A percentile compares a stretch with the other conserved stretches of the same genome.
phyloP scores from a whole-genome alignment of 2,888 invertebrate species.

The Drosophila monieri region DNA sequence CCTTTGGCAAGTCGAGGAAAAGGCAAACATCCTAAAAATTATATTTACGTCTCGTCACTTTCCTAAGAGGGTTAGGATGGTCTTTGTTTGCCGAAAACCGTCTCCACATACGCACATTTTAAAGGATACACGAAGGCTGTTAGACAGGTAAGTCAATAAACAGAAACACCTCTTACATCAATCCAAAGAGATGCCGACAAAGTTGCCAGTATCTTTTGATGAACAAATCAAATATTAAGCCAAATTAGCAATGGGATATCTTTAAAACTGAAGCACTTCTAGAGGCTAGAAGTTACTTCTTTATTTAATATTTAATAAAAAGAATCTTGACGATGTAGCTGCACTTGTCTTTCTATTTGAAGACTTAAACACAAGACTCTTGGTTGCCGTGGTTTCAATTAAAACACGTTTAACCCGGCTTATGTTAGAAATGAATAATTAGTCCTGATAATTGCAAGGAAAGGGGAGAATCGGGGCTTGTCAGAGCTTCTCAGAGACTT shows the following conservation, averaged over 20 bases:
- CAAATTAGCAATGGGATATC: too few relatives aligned
- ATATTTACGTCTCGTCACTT: background rate
- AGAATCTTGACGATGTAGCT: background rate
- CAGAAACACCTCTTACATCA: slow-evolving; percentile 49
- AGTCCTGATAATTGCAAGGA: slow-evolving; percentile 5
- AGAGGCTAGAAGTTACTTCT: too few relatives aligned
- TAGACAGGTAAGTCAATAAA: slow-evolving; percentile 56
- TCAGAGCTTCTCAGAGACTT: background rate
- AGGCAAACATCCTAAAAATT: background rate
- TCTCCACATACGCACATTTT: background rate
- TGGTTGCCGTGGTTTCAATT: background rate
- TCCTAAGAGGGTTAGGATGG: background rate
- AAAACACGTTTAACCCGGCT: background rate
- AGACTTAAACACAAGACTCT: background rate
- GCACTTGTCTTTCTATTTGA: background rate
- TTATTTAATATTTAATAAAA: background rate
- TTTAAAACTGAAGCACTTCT: too few relatives aligned
- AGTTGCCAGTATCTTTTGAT: background rate
- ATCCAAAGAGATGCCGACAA: background rate
- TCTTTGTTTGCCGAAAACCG: background rate
- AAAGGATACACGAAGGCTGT: slow-evolving; percentile 29
- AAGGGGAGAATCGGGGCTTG: background rate
- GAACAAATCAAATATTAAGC: background rate
- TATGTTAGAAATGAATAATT: slow-evolving; percentile 5
- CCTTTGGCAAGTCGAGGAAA: background rate